Conservation (phyloP, 2,113 vertebrate species). For the Paramisgurnus dabryanus region DNA sequence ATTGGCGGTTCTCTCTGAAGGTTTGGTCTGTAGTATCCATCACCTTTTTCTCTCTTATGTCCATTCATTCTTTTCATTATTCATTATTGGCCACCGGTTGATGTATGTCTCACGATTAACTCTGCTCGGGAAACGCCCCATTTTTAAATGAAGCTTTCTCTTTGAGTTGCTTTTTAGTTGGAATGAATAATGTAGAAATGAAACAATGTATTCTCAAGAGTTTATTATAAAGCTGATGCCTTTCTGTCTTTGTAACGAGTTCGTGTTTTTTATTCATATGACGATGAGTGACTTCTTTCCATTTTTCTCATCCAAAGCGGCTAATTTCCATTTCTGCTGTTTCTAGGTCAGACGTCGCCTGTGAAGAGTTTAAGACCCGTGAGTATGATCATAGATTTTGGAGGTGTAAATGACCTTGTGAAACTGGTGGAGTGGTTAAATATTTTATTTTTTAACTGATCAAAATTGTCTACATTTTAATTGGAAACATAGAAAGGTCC, state of each 20-base stretch:
- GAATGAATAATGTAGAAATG: conserved; percentile 32
- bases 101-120: conserved; percentile 40
- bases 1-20: conserved; percentile 17
- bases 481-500: background rate
- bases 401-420: conserved; percentile 6
- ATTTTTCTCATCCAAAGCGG: conserved; percentile 10
- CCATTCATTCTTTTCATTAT: conserved; percentile 37
- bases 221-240: conserved; percentile 8
- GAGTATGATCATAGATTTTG: conserved; percentile 67
- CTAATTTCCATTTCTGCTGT: conserved; percentile 42
- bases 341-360: conserved; percentile 91
- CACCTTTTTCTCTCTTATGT: conserved; percentile 27
- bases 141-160: conserved; percentile 14
- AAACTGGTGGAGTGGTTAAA: background rate
- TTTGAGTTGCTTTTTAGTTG: conserved; percentile 27
- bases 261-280: conserved; percentile 6
- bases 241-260: conserved; percentile 19
- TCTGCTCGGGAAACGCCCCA: conserved; percentile 14
- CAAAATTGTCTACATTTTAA: background rate
- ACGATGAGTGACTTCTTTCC: conserved; percentile 6
- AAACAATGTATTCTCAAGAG: conserved; percentile 35
- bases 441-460: background rate
- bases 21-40: conserved; percentile 8
- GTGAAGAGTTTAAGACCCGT: conserved; percentile 90
- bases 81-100: conserved; percentile 40